phyloP scores from a whole-genome alignment of 1,140 invertebrate species.

The Drosophila orosa region DNA sequence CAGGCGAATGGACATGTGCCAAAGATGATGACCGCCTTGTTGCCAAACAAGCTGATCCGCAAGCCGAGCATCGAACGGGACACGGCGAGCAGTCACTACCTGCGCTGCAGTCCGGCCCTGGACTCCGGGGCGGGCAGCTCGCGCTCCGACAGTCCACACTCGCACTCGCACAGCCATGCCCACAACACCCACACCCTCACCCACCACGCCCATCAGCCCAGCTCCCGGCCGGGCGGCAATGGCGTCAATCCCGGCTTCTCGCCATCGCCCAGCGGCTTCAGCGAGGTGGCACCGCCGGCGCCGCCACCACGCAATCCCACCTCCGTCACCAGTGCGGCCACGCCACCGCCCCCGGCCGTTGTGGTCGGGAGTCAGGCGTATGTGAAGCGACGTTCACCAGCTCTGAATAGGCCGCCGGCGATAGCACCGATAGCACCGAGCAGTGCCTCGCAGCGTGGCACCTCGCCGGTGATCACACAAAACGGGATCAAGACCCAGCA shows the following conservation, averaged over 20 bases:
- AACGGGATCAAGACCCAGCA: conserved; percentile 89
- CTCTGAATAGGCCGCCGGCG: conserved; percentile 80
- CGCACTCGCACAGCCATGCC: conserved; percentile 81
- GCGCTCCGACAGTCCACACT: conserved; percentile 93
- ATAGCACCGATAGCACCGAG: conserved; percentile 87
- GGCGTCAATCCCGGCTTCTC: conserved; percentile 87
- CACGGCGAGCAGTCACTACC: conserved; percentile 86
- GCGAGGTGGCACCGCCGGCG: conserved; percentile 89
- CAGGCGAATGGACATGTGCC: conserved; percentile 73
- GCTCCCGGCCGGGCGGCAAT: conserved; percentile 66
- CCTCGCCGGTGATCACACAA: conserved; percentile 89
- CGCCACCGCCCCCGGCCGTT: conserved; percentile 89
- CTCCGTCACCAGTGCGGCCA: conserved; percentile 87
- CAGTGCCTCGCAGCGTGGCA: conserved; percentile 86
- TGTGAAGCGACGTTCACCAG: conserved; percentile 92
- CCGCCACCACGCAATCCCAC: conserved; percentile 88
- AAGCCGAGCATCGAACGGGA: conserved; percentile 94
- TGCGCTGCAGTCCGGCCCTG: conserved; percentile 91
- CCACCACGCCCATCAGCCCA: conserved; percentile 69
- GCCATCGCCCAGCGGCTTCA: conserved; percentile 87
- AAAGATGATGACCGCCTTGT: conserved; percentile 84
- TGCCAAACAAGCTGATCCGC: conserved; percentile 91
- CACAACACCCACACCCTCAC: conserved; percentile 9
- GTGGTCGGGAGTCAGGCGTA: conserved; percentile 89
- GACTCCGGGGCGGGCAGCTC: conserved; percentile 95